Base-by-base conservation (phyloP, 2,113 vertebrate species). In the Suncus etruscus region DNA sequence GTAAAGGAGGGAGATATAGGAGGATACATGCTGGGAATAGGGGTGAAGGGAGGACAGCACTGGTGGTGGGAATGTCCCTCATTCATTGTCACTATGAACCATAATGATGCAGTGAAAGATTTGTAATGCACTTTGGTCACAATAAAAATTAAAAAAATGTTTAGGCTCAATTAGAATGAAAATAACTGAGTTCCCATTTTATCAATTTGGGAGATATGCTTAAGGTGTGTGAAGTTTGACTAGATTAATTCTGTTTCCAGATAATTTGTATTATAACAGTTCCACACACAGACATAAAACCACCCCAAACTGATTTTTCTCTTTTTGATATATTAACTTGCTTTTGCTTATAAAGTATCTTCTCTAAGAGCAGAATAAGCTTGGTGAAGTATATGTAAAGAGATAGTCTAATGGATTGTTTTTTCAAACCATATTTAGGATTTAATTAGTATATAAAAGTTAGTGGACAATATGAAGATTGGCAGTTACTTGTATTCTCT, bases 361-460 rank as follows among this genome's bases (percentile, higher is more conserved):
- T 65, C 14, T 12, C n/a, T 88, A 20, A 54, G 20, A 39, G 45
- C 58, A 61, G 48, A 72, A 3, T 66, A 65, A 11, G 2, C n/a
- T 29, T 27, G 48, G 48, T 22, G 63, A 32, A 14, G 3, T 86
- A 16, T 86, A 31, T 54, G 29, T 76, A 32, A 70, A 47, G 86
- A 66, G 47, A 83, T 12, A 8, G 6, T 3, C 6, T 78, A n/a
- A 58, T 45, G 7, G 70, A 54, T 22, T 32, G 39, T 76, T 65
- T 83, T 65, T 83, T 93, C 25, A 88, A 8, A 68, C 51, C 50
- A 3, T 78, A 29, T 90, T 32, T 3, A 58, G 65, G 83, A 63
- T 73, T 31, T 47, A 25, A 6, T 65, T 14, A 25, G 16, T 4
- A 14, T 18, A 50, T 18, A 45, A 12, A 14, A 15, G 1, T 11